Evolutionary conservation across 2,797 vertebrate species (phyloP).

Genomic region (Sciurus carolinensis): DNA sequence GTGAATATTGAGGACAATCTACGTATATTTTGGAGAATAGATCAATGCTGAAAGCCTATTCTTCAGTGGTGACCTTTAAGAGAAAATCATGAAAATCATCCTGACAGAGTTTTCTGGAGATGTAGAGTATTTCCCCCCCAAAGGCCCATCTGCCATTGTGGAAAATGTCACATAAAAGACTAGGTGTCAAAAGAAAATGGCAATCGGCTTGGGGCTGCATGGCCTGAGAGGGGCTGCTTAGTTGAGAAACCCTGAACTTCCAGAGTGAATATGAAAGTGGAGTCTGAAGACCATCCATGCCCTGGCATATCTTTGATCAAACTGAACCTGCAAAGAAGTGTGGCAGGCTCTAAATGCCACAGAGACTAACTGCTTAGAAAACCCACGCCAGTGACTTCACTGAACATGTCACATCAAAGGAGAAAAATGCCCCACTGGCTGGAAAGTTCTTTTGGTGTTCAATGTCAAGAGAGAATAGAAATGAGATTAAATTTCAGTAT

Average conservation of each 20-base stretch:
- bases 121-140: background rate
- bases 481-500: slow-evolving; percentile 72
- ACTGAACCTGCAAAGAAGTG: slow-evolving; percentile 53
- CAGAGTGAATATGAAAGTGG: slow-evolving; percentile 52
- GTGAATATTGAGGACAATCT: background rate
- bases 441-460: slow-evolving; percentile 70
- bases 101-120: slow-evolving; percentile 52
- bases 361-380: slow-evolving; percentile 53
- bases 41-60: background rate
- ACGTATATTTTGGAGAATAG: background rate
- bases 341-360: slow-evolving; percentile 36
- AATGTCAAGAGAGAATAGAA: slow-evolving; percentile 73
- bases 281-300: background rate
- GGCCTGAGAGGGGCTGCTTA: slow-evolving; percentile 22
- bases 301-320: slow-evolving; percentile 70
- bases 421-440: slow-evolving; percentile 48
- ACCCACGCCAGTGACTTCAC: slow-evolving; percentile 60
- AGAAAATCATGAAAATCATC: slow-evolving; percentile 54
- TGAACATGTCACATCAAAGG: slow-evolving; percentile 77
- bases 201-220: slow-evolving; percentile 17
- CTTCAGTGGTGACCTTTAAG: slow-evolving; percentile 40
- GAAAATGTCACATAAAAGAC: slow-evolving; percentile 63
- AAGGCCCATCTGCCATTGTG: slow-evolving; percentile 13
- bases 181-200: slow-evolving; percentile 45
- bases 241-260: slow-evolving; percentile 27